Evolutionary conservation across 1,140 invertebrate genomes (phyloP).

Genomic region (Papilio glaucus): DNA sequence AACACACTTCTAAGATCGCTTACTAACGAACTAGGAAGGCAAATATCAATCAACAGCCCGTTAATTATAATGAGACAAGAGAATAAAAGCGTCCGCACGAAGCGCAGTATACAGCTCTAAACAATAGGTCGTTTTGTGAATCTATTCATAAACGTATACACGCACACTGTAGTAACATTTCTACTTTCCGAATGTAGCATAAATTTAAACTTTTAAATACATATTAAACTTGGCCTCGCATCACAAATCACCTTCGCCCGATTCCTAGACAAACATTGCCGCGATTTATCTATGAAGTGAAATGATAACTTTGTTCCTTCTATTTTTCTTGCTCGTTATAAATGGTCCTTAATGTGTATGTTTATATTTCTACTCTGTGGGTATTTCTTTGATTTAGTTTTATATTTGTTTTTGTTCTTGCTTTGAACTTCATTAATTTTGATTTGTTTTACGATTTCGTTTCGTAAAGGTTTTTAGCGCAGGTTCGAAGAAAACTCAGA

Average conservation of each 20-base stretch:
- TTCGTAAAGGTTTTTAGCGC: neutral
- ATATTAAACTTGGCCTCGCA: conserved; percentile 8
- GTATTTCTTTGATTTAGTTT: conserved; percentile 33
- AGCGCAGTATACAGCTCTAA: neutral
- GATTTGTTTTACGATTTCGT: conserved; percentile 4
- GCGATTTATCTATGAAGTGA: conserved; percentile 28
- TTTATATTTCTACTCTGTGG: conserved; percentile 31
- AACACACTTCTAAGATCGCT: conserved; percentile 21
- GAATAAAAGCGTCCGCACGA: conserved; percentile 30
- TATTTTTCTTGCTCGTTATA: conserved; percentile 30
- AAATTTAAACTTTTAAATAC: neutral
- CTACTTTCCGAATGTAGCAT: neutral
- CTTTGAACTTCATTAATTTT: conserved; percentile 18
- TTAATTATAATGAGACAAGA: conserved; percentile 58
- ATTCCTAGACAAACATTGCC: conserved; percentile 26
- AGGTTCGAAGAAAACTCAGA: neutral
- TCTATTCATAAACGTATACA: conserved; percentile 23
- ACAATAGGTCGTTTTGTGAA: conserved; percentile 37
- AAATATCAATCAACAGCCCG: conserved; percentile 56
- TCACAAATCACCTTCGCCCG: neutral
- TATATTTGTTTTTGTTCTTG: conserved; percentile 27
- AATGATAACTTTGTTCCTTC: conserved; percentile 29
- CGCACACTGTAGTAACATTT: neutral
- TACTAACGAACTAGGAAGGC: conserved; percentile 46
- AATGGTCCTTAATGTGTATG: conserved; percentile 22